Conservation (phyloP, 2,113 vertebrate genomes). For the Pelecanus crispus region DNA sequence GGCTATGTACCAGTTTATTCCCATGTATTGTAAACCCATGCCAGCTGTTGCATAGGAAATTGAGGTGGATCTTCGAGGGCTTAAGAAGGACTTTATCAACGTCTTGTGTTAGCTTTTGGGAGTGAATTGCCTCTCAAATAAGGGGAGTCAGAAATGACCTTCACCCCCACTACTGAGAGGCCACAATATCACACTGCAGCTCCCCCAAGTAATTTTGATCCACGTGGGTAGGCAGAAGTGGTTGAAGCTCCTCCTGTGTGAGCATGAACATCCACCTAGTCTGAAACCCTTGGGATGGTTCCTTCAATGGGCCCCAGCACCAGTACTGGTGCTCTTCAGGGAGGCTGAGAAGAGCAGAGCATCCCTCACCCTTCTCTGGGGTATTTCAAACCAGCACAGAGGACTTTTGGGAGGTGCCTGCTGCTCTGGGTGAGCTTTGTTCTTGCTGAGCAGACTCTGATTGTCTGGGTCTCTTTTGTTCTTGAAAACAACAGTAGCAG, state of each 20-base stretch:
- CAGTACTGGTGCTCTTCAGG: not conserved
- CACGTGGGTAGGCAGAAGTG: rapidly evolving
- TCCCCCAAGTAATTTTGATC: not conserved
- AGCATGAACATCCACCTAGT: not conserved
- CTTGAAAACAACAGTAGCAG: not conserved
- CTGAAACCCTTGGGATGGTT: not conserved
- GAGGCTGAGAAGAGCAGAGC: not conserved
- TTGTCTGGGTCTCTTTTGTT: not conserved
- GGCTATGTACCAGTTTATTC: not conserved
- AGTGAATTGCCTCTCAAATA: not conserved
- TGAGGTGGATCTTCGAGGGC: not conserved
- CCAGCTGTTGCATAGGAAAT: not conserved
- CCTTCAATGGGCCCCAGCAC: not conserved
- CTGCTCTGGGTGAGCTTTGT: not conserved
- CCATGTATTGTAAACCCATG: not conserved
- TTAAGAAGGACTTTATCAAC: not conserved
- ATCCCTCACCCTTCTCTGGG: not conserved
- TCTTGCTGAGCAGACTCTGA: not conserved
- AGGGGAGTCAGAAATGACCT: not conserved
- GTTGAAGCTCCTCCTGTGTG: not conserved
- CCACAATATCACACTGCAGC: not conserved
- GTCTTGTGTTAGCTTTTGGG: not conserved
- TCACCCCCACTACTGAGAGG: not conserved
- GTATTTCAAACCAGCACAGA: not conserved
- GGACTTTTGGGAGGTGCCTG: not conserved